phyloP scores from a whole-genome alignment of 37 sponge, comb jelly and placozoan species.

The Mnemiopsis leidyi region DNA sequence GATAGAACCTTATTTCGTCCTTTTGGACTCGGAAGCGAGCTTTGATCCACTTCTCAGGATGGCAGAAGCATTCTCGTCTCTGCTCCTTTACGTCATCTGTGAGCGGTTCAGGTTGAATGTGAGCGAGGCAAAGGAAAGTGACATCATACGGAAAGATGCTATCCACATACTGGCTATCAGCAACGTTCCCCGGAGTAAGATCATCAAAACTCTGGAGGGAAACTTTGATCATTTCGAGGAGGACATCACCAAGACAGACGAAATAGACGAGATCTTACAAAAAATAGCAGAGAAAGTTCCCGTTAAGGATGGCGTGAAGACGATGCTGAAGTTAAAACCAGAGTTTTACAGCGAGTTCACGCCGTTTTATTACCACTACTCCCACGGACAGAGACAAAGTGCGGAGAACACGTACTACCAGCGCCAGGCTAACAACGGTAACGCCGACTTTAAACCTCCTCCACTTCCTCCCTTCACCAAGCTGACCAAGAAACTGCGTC shows the following conservation, averaged over 20 bases:
- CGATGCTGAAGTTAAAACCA: not conserved
- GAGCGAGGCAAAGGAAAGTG: slow-evolving; percentile 33
- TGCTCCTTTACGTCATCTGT: not conserved
- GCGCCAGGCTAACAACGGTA: not conserved
- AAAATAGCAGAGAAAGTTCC: slow-evolving; percentile 11
- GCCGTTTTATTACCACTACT: slow-evolving; percentile 46
- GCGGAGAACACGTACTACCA: slow-evolving; percentile 30
- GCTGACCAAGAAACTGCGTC: not conserved
- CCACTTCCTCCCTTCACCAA: not conserved
- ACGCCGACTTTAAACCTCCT: not conserved
- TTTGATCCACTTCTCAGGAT: slow-evolving; percentile 50
- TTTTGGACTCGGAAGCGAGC: not conserved
- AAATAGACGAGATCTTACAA: slow-evolving; percentile 1
- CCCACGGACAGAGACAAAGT: slow-evolving; percentile 50
- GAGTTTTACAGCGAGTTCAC: slow-evolving; percentile 57
- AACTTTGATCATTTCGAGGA: slow-evolving; percentile 30
- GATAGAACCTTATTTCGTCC: slow-evolving; percentile 44
- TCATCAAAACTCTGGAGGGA: slow-evolving; percentile 22
- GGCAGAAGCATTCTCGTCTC: slow-evolving; percentile 61
- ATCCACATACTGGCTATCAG: slow-evolving; percentile 19
- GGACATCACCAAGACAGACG: not conserved
- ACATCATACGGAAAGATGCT: slow-evolving; percentile 58
- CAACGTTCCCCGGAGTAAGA: slow-evolving; percentile 17
- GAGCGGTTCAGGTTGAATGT: slow-evolving; percentile 18
- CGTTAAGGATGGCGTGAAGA: slow-evolving; percentile 43